phyloP scores from a whole-genome alignment of 2,888 invertebrate genomes.

The Eilema sororculum region DNA sequence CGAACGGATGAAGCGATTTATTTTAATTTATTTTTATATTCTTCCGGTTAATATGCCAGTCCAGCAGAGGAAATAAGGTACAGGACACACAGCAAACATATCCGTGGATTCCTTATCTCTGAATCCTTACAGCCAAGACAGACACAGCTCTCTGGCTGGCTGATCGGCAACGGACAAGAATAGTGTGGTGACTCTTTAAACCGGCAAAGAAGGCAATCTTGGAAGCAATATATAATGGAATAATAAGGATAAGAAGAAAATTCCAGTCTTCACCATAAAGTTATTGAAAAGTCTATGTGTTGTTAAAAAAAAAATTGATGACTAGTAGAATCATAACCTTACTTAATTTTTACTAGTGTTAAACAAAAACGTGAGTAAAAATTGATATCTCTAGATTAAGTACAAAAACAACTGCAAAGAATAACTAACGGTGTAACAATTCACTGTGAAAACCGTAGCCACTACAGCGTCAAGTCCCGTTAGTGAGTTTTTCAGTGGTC shows the following conservation, averaged over 20 bases:
- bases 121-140: background rate
- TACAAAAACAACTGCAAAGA: conserved; percentile 8
- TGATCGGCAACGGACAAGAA: background rate
- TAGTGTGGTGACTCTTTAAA: background rate
- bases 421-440: background rate
- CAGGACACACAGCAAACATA: background rate
- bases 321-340: background rate
- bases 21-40: no score
- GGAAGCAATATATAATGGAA: background rate
- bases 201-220: background rate
- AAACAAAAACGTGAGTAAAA: background rate
- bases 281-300: background rate
- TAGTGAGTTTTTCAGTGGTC: conserved; percentile 16
- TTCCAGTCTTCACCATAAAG: no score
- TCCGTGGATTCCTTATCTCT: background rate
- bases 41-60: background rate
- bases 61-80: background rate
- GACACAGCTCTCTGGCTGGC: background rate
- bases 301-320: background rate
- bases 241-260: background rate
- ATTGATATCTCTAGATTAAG: background rate
- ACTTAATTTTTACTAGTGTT: background rate
- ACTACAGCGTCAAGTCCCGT: conserved; percentile 10
- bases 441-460: conserved; percentile 31
- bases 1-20: no score